phyloP scores from a whole-genome alignment of 2,113 vertebrate genomes.

The Podocnemis expansa region DNA sequence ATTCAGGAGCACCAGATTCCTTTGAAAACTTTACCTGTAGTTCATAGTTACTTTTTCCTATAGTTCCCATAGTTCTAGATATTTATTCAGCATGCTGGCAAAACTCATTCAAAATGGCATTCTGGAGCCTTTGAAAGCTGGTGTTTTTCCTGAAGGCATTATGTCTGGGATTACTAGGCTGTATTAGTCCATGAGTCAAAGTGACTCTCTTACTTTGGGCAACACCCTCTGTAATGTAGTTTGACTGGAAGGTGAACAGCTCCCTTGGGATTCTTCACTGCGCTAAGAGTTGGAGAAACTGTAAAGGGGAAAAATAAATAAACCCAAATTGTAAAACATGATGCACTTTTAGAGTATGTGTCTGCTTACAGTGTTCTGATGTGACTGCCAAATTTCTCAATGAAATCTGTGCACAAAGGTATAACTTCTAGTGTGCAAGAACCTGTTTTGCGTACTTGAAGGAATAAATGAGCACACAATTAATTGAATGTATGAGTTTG shows the following conservation, averaged over 20 bases:
- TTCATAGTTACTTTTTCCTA: too few relatives aligned
- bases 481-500: not conserved
- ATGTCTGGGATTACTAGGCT: conserved; percentile 40
- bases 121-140: not conserved
- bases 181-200: conserved; percentile 52
- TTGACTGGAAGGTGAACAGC: not conserved
- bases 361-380: not conserved
- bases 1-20: not conserved
- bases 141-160: conserved; percentile 12
- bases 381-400: not conserved
- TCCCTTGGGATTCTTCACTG: not conserved
- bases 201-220: conserved; percentile 13
- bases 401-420: not conserved
- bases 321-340: not conserved
- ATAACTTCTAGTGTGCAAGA: not conserved
- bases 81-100: not conserved
- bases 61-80: conserved; percentile 26
- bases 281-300: not conserved
- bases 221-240: not conserved
- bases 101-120: conserved; percentile 48
- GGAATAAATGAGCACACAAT: not conserved
- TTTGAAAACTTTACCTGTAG: conserved; percentile 13
- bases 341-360: not conserved
- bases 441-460: not conserved
- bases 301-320: not conserved